Conservation (phyloP, 2,797 vertebrate genomes). For the Notamacropus eugenii region DNA sequence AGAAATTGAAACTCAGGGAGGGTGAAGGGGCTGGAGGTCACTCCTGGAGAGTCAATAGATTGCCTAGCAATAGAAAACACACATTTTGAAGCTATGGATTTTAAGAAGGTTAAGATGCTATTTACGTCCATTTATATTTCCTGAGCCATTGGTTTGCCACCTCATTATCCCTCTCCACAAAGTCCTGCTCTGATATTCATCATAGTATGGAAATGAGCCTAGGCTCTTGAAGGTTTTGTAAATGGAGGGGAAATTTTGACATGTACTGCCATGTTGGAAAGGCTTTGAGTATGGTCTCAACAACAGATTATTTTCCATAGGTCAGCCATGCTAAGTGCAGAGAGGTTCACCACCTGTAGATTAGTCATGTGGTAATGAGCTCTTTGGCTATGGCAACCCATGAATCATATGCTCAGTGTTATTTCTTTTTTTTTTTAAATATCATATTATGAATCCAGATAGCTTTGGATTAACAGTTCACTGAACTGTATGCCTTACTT, state of each 20-base stretch:
- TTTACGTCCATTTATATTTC: neutral
- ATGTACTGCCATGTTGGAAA: neutral
- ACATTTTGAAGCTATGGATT: neutral
- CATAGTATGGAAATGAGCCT: neutral
- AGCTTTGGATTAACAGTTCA: neutral
- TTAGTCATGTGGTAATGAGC: neutral
- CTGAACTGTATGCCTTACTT: neutral
- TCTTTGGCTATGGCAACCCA: neutral
- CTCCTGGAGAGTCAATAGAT: neutral
- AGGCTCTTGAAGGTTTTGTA: neutral
- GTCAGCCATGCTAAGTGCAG: neutral
- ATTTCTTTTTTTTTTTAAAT: neutral
- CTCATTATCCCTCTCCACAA: neutral
- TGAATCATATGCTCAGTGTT: neutral
- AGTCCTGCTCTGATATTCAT: neutral
- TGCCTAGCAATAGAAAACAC: neutral
- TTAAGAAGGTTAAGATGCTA: neutral
- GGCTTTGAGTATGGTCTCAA: neutral
- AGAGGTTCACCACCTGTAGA: neutral
- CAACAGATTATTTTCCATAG: neutral
- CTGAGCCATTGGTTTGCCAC: neutral
- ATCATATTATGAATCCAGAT: neutral
- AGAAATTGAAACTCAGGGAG: neutral
- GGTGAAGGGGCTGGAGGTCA: too few relatives aligned
- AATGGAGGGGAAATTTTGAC: neutral